Conservation (phyloP, 2,797 vertebrate genomes). For the Muraenolepis orangiensis region DNA sequence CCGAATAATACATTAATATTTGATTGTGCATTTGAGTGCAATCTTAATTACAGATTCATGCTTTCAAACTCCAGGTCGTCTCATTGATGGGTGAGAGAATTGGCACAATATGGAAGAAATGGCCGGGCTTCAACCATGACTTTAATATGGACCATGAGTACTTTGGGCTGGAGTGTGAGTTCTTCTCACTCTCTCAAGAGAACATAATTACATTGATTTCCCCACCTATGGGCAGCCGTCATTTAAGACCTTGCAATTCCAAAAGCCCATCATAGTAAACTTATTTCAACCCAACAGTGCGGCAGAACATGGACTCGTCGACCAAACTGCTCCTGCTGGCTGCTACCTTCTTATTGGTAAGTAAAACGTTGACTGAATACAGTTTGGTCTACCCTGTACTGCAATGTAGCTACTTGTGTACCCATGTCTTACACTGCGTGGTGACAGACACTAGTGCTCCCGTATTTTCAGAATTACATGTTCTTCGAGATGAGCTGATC, state of each 20-base stretch:
- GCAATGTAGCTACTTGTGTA: neutral
- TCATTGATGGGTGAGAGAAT: constrained; percentile 64
- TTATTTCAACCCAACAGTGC: constrained; percentile 57
- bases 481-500: constrained; percentile 80
- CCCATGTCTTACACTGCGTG: neutral
- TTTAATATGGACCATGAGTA: constrained; percentile 81
- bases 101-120: constrained; percentile 73
- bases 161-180: constrained; percentile 79
- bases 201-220: neutral
- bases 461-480: constrained; percentile 73
- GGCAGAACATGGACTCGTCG: constrained; percentile 58
- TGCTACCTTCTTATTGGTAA: constrained; percentile 74
- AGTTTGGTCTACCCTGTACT: neutral
- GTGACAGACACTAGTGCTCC: neutral
- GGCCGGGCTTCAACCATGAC: constrained; percentile 75
- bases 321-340: constrained; percentile 72
- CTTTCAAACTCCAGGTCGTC: constrained; percentile 54
- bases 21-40: neutral
- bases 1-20: neutral
- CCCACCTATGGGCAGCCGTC: neutral
- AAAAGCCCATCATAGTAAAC: constrained; percentile 10
- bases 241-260: neutral
- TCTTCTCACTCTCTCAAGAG: neutral
- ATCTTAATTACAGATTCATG: neutral
- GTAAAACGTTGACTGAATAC: constrained; percentile 7